phyloP scores from a whole-genome alignment of 2,888 invertebrate genomes.

The Pandemis cinnamomeana region DNA sequence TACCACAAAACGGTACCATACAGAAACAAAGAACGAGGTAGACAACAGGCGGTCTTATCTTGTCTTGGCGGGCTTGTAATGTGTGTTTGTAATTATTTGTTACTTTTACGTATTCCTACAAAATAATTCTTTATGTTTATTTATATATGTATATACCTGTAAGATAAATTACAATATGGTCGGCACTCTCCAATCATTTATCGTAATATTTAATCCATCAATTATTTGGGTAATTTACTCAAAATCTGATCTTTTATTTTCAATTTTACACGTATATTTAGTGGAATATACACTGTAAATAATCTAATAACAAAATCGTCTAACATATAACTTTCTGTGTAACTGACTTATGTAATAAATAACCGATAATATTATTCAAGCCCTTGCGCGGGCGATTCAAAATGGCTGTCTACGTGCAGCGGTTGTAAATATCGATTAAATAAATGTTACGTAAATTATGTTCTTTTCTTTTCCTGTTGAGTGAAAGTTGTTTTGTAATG shows the following conservation, averaged over 20 bases:
- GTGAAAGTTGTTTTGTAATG: conserved; percentile 45
- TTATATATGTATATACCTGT: background rate
- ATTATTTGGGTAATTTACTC: too few relatives aligned
- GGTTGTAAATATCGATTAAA: conserved; percentile 71
- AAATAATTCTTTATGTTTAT: too few relatives aligned
- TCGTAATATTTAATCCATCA: background rate
- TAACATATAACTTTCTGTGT: background rate
- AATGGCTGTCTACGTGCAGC: conserved; percentile 65
- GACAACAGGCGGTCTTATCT: too few relatives aligned
- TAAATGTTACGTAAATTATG: conserved; percentile 67
- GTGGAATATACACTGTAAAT: background rate
- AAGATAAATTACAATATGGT: background rate
- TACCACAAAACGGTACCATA: too few relatives aligned
- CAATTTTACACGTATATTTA: background rate
- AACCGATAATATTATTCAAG: conserved; percentile 42
- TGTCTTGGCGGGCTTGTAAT: too few relatives aligned
- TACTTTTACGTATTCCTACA: too few relatives aligned
- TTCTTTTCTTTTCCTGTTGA: conserved; percentile 65
- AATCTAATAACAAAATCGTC: background rate
- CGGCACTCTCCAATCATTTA: background rate
- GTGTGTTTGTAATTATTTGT: too few relatives aligned
- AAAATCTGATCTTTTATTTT: too few relatives aligned
- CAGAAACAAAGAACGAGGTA: too few relatives aligned
- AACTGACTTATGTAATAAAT: conserved; percentile 40
- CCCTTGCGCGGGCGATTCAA: conserved; percentile 49